Base-by-base conservation (phyloP, 2,888 invertebrate genomes). In the Melanargia galathea region DNA sequence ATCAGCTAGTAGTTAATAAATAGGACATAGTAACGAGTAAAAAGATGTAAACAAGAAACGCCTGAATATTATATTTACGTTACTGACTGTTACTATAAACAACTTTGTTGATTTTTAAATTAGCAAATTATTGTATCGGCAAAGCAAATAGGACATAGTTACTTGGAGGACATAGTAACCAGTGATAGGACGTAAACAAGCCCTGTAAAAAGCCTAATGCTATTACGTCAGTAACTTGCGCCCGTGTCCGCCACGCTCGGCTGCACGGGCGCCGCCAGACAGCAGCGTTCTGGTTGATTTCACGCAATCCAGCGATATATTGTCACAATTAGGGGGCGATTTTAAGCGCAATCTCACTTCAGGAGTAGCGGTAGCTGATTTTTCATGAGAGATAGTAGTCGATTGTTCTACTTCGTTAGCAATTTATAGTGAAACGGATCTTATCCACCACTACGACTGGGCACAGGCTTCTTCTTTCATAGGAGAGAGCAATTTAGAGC, bases 301-400 rank as follows among this genome's bases (percentile, higher is more conserved):
- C 86, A 86, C 84, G 78, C 86, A 82, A 86, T 86, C 80, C 80
- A 78, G 77, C 71, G 76, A 75, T 86, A 82, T 83, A 86, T 83
- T 85, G 84, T 86, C 81, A 78, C 87, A 87, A 87, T 87, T 88
- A 89, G 83, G 77, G 83, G 82, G 83, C 73, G 73, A 68, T 67
- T 63, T 71, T 64, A 74, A 62, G 63, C 58, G 26, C 61, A 63
- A 24, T 33, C 22, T 62, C 67, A 77, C 59, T 58, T 20, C n/a
- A 46, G 59, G 62, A 60, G 46, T 62, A 30, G 64, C 60, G 11
- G 56, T 62, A 35, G 13, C 35, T 13, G 11, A 13, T 20, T 33
- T 52, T 35, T 35, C 8, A n/a, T 0, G 10, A 45, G 7, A 10
- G 8, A 18, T 20, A 16, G n/a, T n/a, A n/a, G n/a, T n/a, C n/a